These are phyloP conservation scores for Campylomormyrus numenius DNA, from an alignment of 2,113 vertebrate species.

Conservation along the genomic window DNA sequence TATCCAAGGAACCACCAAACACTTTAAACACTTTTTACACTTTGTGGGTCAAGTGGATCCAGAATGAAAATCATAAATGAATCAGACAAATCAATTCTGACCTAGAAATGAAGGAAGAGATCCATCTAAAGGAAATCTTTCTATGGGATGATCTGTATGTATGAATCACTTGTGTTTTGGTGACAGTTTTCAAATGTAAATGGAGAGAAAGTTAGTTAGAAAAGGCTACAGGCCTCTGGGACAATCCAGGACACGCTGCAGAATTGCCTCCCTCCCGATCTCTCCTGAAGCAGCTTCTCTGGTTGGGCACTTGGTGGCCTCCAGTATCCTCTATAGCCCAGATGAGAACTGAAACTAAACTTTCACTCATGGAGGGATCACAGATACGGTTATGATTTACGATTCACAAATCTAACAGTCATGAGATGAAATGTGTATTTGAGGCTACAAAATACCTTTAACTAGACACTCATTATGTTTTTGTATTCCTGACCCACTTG, in stretches of 20 bases:
- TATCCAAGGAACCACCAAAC: background rate
- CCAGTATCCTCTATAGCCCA: background rate
- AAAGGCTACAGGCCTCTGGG: background rate
- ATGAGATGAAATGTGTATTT: background rate
- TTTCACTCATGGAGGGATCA: background rate
- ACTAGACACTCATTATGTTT: background rate
- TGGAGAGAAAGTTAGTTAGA: background rate
- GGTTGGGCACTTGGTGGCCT: background rate
- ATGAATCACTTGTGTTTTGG: background rate
- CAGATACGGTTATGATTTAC: background rate
- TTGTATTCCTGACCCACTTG: background rate
- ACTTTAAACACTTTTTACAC: background rate
- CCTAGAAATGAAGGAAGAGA: background rate
- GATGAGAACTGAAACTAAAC: background rate
- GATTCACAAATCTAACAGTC: background rate
- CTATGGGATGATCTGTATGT: background rate
- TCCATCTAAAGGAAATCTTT: background rate
- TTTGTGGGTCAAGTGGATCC: background rate
- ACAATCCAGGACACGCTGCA: background rate
- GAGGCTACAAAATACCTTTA: background rate
- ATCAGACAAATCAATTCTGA: background rate
- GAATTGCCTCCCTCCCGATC: background rate
- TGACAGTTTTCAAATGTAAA: background rate
- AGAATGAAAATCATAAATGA: background rate
- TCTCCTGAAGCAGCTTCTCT: background rate